phyloP scores from a whole-genome alignment of 1,140 invertebrate genomes.

The Brachionus manjavacas region DNA sequence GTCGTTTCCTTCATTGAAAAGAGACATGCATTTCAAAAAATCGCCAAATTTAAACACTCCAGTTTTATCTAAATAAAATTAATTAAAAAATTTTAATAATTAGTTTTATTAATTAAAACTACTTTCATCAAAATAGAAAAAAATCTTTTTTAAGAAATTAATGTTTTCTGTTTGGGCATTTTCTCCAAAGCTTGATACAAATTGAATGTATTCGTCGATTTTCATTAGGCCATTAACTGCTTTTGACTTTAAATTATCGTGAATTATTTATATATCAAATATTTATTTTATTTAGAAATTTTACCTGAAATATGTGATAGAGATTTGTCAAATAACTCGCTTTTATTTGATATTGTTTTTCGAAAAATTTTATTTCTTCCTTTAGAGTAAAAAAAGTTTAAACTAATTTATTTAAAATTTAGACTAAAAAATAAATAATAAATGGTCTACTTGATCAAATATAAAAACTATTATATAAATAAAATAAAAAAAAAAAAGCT shows the following conservation, averaged over 20 bases:
- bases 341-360: not conserved
- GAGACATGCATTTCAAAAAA: not conserved
- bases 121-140: not conserved
- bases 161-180: not conserved
- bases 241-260: not conserved
- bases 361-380: conserved; percentile 2
- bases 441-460: not conserved
- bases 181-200: not conserved
- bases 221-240: not conserved
- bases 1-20: not conserved
- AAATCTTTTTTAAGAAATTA: not conserved
- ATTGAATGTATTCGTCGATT: not conserved
- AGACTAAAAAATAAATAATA: not conserved
- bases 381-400: not conserved
- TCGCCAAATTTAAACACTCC: not conserved
- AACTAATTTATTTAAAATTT: not conserved
- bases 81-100: not conserved
- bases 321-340: not conserved
- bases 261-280: not conserved
- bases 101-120: not conserved
- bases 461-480: no score
- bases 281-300: not conserved
- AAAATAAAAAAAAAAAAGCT: no score
- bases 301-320: not conserved
- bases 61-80: conserved; percentile 15